Evolutionary conservation across 2,888 invertebrate species (phyloP).

Genomic region (Trichogramma dendrolimi): DNA sequence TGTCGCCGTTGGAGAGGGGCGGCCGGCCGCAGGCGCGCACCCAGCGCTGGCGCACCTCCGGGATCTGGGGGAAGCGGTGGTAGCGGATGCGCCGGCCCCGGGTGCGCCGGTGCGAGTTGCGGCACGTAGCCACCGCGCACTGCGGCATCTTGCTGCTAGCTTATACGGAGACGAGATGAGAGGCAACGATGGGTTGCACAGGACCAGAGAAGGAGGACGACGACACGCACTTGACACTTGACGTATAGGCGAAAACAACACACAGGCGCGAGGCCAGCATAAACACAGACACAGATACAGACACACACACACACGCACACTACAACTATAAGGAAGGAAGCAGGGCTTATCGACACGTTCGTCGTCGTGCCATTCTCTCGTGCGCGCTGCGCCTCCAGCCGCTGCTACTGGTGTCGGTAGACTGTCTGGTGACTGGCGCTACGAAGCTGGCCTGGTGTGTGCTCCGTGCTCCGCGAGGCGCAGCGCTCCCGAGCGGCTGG

Average conservation of each 20-base stretch:
- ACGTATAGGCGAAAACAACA: too few species aligned
- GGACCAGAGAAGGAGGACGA: too few species aligned
- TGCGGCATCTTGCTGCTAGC: constrained; percentile 54
- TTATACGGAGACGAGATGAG: too few species aligned
- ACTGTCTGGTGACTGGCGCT: too few species aligned
- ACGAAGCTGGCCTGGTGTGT: background rate
- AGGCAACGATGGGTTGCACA: too few species aligned
- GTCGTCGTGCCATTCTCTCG: too few species aligned
- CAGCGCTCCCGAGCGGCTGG: background rate
- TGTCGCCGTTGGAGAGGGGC: constrained; percentile 49
- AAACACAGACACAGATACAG: background rate
- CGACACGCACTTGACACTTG: too few species aligned
- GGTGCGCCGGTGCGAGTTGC: constrained; percentile 58
- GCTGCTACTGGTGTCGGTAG: background rate
- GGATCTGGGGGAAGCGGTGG: constrained; percentile 59
- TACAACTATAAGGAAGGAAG: too few species aligned
- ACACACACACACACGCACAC: background rate
- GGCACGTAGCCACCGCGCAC: constrained; percentile 59
- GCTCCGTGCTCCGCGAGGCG: background rate
- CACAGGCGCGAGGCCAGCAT: too few species aligned
- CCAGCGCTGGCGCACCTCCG: constrained; percentile 55
- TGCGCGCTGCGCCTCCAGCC: too few species aligned
- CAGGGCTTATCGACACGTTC: too few species aligned
- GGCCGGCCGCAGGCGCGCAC: constrained; percentile 56
- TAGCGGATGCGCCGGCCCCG: constrained; percentile 57